Conservation (phyloP, 2,797 vertebrate genomes). For the Coregonus sp. region DNA sequence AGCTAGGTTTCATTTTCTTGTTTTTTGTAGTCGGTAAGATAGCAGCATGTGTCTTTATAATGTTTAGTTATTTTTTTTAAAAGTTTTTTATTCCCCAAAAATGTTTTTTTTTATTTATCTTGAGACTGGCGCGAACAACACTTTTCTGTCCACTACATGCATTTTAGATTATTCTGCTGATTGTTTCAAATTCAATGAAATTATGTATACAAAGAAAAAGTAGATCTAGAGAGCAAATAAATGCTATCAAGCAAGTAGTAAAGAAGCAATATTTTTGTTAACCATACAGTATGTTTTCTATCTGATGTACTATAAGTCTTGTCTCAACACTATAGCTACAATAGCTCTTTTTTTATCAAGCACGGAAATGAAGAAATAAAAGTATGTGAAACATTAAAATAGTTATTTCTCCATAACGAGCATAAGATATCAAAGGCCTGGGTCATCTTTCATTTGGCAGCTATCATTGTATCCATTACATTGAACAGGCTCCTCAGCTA, state of each 20-base stretch:
- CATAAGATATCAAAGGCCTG: background rate
- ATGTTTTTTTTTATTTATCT: slow-evolving; percentile 65
- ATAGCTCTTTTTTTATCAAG: slow-evolving; percentile 54
- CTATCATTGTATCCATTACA: background rate
- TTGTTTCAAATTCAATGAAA: slow-evolving; percentile 45
- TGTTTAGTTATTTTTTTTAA: slow-evolving; percentile 36
- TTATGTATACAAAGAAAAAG: slow-evolving; percentile 16
- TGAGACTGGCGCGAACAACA: slow-evolving; percentile 34
- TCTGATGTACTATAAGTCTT: slow-evolving; percentile 59
- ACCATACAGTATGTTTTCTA: slow-evolving; percentile 68
- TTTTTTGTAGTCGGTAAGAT: slow-evolving; percentile 37
- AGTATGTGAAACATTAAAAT: slow-evolving; percentile 43
- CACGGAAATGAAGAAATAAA: slow-evolving; percentile 50
- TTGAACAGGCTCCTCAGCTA: background rate
- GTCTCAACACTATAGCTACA: slow-evolving; percentile 37
- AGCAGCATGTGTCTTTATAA: slow-evolving; percentile 42
- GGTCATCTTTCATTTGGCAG: background rate
- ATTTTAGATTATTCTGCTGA: slow-evolving; percentile 54
- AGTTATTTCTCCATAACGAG: slow-evolving; percentile 18
- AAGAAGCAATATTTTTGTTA: slow-evolving; percentile 68
- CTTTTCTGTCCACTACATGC: slow-evolving; percentile 27
- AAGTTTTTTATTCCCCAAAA: slow-evolving; percentile 45
- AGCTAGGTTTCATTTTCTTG: slow-evolving; percentile 36
- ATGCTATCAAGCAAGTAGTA: slow-evolving; percentile 39
- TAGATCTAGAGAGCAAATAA: slow-evolving; percentile 62